Evolutionary conservation across 2,888 invertebrate genomes (phyloP), one percentile per base, ranked within the genome.

Genomic region (Drosophila paracracens): DNA sequence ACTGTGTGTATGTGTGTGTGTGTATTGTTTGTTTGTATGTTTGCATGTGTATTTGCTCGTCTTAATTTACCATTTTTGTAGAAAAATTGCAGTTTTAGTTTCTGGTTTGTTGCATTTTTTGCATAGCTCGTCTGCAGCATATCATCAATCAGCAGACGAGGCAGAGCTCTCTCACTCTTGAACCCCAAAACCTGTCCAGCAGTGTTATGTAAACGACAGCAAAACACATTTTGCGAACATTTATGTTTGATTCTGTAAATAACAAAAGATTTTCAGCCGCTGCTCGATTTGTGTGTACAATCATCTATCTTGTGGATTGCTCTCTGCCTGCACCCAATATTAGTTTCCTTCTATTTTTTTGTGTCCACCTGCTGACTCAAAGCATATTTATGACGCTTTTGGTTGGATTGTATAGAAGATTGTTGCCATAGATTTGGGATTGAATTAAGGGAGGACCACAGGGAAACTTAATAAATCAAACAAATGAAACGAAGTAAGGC

Each of bases 71-170:
- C 54, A 76, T 79, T 81, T 74, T 68, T 62, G 75, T 76, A 71
- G 66, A 50, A 48, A 58, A 48, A 36, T 31, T 51, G 36, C 51
- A 36, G 43, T 54, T 40, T 65, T 16, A 33, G 40, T 40, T 36
- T 59, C 13, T 60, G 53, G 56, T 65, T 59, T 48, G 59, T 53
- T 69, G 81, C 62, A 79, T 73, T 79, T 77, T 77, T 82, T 80
- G 67, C 74, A 79, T 72, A 73, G 56, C 59, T 71, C 63, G 62
- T 59, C 62, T 58, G 61, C 63, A 71, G 60, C 67, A 74, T 72
- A 78, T 88, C 82, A 86, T 88, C 86, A 86, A 86, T 86, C 85
- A 88, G 58, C 62, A 69, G 71, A 73, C 62, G 59, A 53, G 33
- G 40, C 31, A 35, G 21, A 52, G 13, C 52, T 53, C 43, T 18